A percentile compares a stretch with the other conserved stretches of the same genome.
These are phyloP conservation scores for Hydriomena furcata DNA, from an alignment of 2,888 invertebrate genomes.

Conservation along the genomic window DNA sequence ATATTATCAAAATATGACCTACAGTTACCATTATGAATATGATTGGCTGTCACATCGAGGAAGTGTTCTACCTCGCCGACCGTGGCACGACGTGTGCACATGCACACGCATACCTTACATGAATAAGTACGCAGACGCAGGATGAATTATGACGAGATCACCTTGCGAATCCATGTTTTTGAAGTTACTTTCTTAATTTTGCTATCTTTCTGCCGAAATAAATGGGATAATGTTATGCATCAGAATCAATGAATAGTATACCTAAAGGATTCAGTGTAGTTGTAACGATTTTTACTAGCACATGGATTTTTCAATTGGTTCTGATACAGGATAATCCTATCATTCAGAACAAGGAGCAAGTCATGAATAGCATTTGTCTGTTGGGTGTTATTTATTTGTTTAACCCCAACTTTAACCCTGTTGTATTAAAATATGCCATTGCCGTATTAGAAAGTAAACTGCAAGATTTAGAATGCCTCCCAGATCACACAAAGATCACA, in stretches of 20 bases:
- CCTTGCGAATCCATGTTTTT: slow-evolving; percentile 15
- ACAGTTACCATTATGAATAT: slow-evolving; percentile 6
- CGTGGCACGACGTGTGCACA: slow-evolving; percentile 36
- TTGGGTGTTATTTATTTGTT: too few relatives aligned
- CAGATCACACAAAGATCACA: slow-evolving; percentile 8
- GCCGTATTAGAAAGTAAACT: too few relatives aligned
- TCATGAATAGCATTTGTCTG: too few relatives aligned
- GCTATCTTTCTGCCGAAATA: too few relatives aligned
- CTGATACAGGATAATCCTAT: too few relatives aligned
- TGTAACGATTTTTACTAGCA: too few relatives aligned
- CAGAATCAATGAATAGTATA: too few relatives aligned
- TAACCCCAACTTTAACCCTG: too few relatives aligned
- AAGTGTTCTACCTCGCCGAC: slow-evolving; percentile 43
- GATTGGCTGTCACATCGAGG: slow-evolving; percentile 37
- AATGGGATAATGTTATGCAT: background rate
- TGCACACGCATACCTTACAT: slow-evolving; percentile 26
- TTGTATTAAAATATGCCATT: too few relatives aligned
- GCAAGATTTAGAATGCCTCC: background rate
- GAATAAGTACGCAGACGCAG: slow-evolving; percentile 21
- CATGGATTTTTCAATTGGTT: too few relatives aligned
- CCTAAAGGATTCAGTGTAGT: too few relatives aligned
- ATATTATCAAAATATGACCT: background rate
- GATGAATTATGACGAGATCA: slow-evolving; percentile 34
- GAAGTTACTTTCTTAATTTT: background rate
- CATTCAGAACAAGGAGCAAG: too few relatives aligned